Base-by-base conservation (phyloP, 2,888 invertebrate species). In the Arge pagana region DNA sequence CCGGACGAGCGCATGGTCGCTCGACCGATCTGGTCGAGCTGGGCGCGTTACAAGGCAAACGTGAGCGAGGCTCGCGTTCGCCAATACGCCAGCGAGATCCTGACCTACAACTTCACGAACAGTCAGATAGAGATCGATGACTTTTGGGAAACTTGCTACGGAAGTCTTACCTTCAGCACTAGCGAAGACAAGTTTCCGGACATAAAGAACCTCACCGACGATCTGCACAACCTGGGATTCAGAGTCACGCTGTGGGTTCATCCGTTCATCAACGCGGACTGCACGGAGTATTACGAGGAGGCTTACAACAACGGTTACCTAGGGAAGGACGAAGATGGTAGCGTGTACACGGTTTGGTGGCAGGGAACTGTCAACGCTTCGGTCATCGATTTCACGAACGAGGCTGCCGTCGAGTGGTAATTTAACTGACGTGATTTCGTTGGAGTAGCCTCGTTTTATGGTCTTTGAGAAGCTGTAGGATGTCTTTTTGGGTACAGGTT, bases 41-140 rank as follows among this genome's bases (percentile, higher is more conserved):
- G 92, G 90, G 90, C 90, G 0, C 81, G 84, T 53, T 90, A 88
- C 69, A 84, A 85, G 60, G 78, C 82, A 1, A 80, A 83, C 56
- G 85, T 95, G 2, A 83, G 83, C 56, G 87, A 90, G 55, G 62
- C 71, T 0, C 77, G 78, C 7, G 81, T 92, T 0, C 77, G 83
- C 59, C 68, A 79, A 0, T 93, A 87, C 65, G 89, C 87, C 0
- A 76, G 85, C 43, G 84, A 87, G 62, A 90, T 93, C 45, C 68
- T 81, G 0, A 73, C 81, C 2, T 76, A 85, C 61, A 85, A 84
- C 0, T 90, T 88, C 68, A 81, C 82, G 0, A 85, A 85, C 62
- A 86, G 89, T 31, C 90, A 91, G 69, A 77, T 91, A 36, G 93
- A 93, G 77, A 90, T 96, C 52, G 93, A 94, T 63, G 94, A 94